These are phyloP conservation scores for Halcyon badia DNA, from an alignment of 2,797 vertebrate genomes.

Conservation along the genomic window DNA sequence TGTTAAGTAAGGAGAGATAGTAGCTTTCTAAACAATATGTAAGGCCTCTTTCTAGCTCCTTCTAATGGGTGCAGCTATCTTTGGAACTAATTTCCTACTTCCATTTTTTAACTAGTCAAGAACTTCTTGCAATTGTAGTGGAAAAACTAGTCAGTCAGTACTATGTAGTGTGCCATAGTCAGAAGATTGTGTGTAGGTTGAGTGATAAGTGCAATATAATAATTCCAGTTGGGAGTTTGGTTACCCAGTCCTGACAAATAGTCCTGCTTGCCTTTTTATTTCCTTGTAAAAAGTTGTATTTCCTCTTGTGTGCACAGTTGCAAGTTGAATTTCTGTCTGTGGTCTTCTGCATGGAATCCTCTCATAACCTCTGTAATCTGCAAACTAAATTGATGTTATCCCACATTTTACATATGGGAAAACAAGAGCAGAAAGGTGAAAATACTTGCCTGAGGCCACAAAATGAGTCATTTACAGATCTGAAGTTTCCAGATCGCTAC, in stretches of 20 bases:
- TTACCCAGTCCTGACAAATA: slow-evolving; percentile 7
- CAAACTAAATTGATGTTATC: background rate
- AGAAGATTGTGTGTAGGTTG: background rate
- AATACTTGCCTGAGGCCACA: slow-evolving; percentile 67
- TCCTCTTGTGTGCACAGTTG: slow-evolving; percentile 28
- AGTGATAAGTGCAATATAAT: background rate
- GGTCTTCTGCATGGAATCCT: slow-evolving; percentile 42
- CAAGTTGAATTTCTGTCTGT: slow-evolving; percentile 29
- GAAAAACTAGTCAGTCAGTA: background rate
- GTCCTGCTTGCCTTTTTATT: slow-evolving; percentile 36
- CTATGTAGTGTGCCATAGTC: background rate
- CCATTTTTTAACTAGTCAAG: background rate
- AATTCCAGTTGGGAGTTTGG: background rate
- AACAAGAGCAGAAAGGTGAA: slow-evolving; percentile 69
- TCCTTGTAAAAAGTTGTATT: slow-evolving; percentile 14
- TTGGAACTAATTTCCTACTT: background rate
- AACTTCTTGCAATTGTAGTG: background rate
- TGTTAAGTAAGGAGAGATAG: background rate
- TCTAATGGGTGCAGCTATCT: background rate
- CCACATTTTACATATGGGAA: slow-evolving; percentile 13
- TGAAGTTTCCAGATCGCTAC: slow-evolving; percentile 38
- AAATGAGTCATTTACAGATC: slow-evolving; percentile 12
- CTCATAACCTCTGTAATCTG: background rate
- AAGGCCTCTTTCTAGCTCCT: background rate
- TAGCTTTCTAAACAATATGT: background rate